phyloP scores from a whole-genome alignment of 2,888 invertebrate species.

The Ochropacha duplaris region DNA sequence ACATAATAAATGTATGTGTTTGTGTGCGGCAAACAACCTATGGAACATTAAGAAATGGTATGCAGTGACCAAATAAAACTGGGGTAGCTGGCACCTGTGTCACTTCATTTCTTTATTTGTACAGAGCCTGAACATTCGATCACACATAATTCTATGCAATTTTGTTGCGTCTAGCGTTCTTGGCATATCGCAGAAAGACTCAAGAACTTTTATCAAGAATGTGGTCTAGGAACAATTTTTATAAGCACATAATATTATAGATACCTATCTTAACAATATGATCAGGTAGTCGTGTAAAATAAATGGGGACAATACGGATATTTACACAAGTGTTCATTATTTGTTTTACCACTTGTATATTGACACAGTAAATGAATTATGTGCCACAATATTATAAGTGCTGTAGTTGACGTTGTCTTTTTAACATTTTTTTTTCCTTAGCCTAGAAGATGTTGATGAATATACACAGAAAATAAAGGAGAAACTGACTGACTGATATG shows the following conservation, averaged over 20 bases:
- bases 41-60: conserved; percentile 44
- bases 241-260: not conserved
- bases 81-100: conserved; percentile 52
- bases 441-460: no score
- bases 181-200: not conserved
- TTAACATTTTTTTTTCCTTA: no score
- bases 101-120: conserved; percentile 43
- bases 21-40: conserved; percentile 29
- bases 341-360: conserved; percentile 46
- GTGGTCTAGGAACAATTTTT: not conserved
- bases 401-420: conserved; percentile 15
- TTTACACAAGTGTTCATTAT: conserved; percentile 56
- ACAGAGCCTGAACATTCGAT: conserved; percentile 6
- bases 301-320: conserved; percentile 62
- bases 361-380: conserved; percentile 50
- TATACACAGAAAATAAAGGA: no score
- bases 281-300: conserved; percentile 14
- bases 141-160: not conserved
- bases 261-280: conserved; percentile 8
- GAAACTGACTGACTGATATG: no score
- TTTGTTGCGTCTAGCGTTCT: not conserved
- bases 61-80: conserved; percentile 46
- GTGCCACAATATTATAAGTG: conserved; percentile 24
- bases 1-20: conserved; percentile 38
- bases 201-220: not conserved